Percentiles rank a stretch among this genome's conserved stretches.
Conservation (phyloP, 2,113 vertebrate species). For the Accipiter cooperii region DNA sequence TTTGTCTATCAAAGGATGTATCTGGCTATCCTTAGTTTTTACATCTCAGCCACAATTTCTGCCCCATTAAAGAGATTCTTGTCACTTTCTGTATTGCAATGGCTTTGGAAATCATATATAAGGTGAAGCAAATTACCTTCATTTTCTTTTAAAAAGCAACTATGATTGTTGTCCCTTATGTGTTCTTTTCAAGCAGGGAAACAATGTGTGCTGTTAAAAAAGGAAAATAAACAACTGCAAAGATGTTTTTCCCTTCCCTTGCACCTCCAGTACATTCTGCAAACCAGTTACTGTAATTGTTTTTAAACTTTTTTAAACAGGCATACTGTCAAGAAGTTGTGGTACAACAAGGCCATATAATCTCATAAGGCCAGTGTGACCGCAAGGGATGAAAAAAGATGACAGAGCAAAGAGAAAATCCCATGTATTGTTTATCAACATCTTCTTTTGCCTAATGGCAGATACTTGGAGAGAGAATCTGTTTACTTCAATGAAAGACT, state of each 20-base stretch:
- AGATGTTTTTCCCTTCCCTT: background rate
- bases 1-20: background rate
- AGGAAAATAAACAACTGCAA: background rate
- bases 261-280: background rate
- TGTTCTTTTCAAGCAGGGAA: background rate
- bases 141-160: background rate
- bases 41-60: background rate
- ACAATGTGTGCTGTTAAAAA: background rate
- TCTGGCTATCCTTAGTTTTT: background rate
- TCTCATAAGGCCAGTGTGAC: background rate
- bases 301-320: background rate
- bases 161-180: background rate
- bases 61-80: background rate
- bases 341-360: background rate
- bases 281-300: background rate
- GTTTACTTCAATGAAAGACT: background rate
- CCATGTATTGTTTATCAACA: background rate
- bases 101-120: background rate
- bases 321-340: background rate
- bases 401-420: slow-evolving; percentile 15
- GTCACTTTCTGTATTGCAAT: background rate
- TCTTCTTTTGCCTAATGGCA: background rate
- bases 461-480: background rate
- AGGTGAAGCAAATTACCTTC: background rate
- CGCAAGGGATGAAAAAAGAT: background rate